Conservation (phyloP, 2,113 vertebrate genomes). For the Orycteropus afer region DNA sequence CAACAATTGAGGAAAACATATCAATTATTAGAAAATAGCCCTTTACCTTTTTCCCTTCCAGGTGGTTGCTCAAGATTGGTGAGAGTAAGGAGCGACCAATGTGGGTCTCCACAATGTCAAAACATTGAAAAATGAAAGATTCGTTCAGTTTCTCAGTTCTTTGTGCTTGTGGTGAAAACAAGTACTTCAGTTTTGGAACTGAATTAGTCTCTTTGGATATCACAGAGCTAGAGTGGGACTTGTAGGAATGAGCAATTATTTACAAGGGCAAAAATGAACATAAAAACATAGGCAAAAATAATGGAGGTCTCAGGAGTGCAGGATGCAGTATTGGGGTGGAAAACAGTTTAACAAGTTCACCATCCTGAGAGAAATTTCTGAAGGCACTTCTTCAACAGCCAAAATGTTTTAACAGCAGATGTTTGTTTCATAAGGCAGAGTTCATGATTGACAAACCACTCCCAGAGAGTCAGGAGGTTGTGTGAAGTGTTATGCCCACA, state of each 20-base stretch:
- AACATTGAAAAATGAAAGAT: slow-evolving; percentile 21
- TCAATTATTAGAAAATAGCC: not conserved
- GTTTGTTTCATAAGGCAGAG: not conserved
- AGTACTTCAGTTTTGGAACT: not conserved
- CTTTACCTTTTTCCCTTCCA: not conserved
- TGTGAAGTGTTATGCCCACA: not conserved
- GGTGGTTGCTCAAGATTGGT: not conserved
- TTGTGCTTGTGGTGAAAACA: not conserved
- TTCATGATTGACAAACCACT: not conserved
- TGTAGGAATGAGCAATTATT: not conserved
- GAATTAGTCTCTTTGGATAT: slow-evolving; percentile 28
- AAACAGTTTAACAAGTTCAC: not conserved
- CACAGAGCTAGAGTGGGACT: not conserved
- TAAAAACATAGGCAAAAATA: not conserved
- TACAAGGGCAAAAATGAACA: not conserved
- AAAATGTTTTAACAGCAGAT: not conserved
- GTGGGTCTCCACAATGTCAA: not conserved
- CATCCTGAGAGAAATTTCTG: not conserved
- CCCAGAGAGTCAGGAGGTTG: not conserved
- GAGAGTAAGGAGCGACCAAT: not conserved
- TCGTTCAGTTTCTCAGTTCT: not conserved
- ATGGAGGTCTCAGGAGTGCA: not conserved
- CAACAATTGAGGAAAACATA: not conserved
- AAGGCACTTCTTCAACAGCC: not conserved
- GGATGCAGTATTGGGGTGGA: not conserved